Percentiles rank a stretch among this genome's conserved stretches.
Evolutionary conservation across 1,140 invertebrate species (phyloP).

Genomic region (Zaprionus africanus): DNA sequence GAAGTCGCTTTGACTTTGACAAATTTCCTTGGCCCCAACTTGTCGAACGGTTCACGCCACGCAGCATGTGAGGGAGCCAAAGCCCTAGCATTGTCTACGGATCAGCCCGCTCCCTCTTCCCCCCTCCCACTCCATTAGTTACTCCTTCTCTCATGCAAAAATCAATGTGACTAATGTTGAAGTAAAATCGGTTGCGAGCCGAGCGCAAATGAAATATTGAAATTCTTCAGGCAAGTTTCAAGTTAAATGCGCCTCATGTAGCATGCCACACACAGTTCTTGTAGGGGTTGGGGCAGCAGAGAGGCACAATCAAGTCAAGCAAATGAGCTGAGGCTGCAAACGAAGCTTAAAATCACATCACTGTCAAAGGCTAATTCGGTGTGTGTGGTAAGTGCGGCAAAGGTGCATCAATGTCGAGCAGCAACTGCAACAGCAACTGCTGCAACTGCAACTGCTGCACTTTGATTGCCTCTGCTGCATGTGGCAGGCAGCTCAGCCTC

Average conservation of each 20-base stretch:
- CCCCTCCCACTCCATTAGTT: neutral
- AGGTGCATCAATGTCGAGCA: conserved; percentile 24
- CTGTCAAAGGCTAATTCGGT: conserved; percentile 46
- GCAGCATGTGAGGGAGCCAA: conserved; percentile 13
- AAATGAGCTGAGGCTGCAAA: conserved; percentile 17
- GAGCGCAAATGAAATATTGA: conserved; percentile 7
- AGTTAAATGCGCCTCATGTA: neutral
- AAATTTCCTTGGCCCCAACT: conserved; percentile 50
- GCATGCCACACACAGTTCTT: neutral
- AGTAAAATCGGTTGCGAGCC: neutral
- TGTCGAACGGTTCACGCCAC: conserved; percentile 3
- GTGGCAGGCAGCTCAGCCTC: conserved; percentile 14
- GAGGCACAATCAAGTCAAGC: neutral
- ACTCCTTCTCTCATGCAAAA: conserved; percentile 21
- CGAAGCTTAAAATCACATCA: conserved; percentile 51
- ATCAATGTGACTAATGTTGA: conserved; percentile 34
- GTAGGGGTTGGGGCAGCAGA: neutral
- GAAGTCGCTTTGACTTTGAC: conserved; percentile 60
- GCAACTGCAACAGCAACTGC: conserved; percentile 6
- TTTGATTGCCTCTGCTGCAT: conserved; percentile 41
- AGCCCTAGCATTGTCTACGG: conserved; percentile 17
- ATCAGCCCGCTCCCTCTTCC: neutral
- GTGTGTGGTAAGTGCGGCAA: conserved; percentile 3
- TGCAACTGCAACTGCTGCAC: conserved; percentile 27
- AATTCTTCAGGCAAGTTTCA: neutral